Evolutionary conservation across 2,888 invertebrate genomes (phyloP).

Genomic region (Dryobota labecula): DNA sequence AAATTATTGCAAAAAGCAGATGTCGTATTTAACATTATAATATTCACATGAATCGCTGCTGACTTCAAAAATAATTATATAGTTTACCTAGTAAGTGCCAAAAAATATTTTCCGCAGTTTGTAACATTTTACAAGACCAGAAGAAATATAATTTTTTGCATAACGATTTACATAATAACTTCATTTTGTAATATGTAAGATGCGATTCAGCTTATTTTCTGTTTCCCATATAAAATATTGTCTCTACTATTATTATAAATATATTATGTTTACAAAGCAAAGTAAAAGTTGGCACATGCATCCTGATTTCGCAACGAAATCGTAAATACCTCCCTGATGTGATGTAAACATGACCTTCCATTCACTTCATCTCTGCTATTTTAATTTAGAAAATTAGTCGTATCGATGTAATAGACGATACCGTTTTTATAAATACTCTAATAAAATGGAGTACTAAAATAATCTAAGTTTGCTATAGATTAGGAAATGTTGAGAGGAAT

Average conservation of each 20-base stretch:
- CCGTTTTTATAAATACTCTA: constrained; percentile 18
- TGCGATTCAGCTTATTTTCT: constrained; percentile 26
- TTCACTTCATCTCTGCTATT: constrained; percentile 48
- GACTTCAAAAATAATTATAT: constrained; percentile 32
- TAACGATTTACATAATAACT: constrained; percentile 54
- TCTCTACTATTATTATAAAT: constrained; percentile 23
- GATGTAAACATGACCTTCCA: constrained; percentile 51
- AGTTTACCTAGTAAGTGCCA: constrained; percentile 24
- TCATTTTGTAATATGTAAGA: constrained; percentile 34
- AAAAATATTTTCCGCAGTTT: constrained; percentile 21
- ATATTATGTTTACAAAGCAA: constrained; percentile 33
- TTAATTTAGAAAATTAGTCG: constrained; percentile 37
- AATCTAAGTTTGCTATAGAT: constrained; percentile 28
- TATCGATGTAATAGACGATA: constrained; percentile 33
- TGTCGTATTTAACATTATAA: constrained; percentile 9
- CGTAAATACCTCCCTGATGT: constrained; percentile 36
- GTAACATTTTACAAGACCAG: constrained; percentile 39
- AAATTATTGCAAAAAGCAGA: constrained; percentile 18
- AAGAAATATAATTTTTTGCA: constrained; percentile 39
- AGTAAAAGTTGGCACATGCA: constrained; percentile 46
- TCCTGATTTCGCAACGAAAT: constrained; percentile 50
- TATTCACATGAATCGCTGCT: constrained; percentile 6
- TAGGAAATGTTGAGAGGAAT: constrained; percentile 31
- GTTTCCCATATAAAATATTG: constrained; percentile 39
- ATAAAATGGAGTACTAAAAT: constrained; percentile 46